phyloP scores from a whole-genome alignment of 2,888 invertebrate genomes.

The Platynereis dumerilii region DNA sequence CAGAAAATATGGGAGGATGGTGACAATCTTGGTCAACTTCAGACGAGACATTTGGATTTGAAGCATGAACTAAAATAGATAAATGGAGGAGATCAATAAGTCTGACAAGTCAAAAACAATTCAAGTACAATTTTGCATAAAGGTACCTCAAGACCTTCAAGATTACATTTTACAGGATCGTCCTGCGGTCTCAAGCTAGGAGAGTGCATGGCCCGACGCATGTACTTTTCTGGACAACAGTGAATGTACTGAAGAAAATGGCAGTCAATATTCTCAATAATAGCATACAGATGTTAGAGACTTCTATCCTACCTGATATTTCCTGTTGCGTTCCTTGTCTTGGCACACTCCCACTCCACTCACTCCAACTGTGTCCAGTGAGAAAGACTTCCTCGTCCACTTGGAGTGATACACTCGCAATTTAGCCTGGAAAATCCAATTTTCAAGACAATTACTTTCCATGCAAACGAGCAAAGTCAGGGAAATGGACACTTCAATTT shows the following conservation, averaged over 20 bases:
- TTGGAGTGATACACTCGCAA: conserved; percentile 63
- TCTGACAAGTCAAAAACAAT: background rate
- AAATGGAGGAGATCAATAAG: background rate
- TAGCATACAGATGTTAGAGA: background rate
- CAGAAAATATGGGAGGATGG: conserved; percentile 79
- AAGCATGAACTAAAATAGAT: conserved; percentile 69
- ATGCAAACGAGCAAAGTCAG: too few relatives aligned
- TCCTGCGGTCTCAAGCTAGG: too few relatives aligned
- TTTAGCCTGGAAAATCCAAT: conserved; percentile 53
- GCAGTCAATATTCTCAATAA: background rate
- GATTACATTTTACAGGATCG: too few relatives aligned
- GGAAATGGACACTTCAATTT: too few relatives aligned
- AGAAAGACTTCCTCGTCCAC: conserved; percentile 64
- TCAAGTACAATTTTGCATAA: background rate
- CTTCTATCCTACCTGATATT: conserved; percentile 68
- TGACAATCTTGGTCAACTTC: conserved; percentile 79
- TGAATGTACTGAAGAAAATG: too few relatives aligned
- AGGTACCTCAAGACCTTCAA: background rate
- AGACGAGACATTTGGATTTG: conserved; percentile 75
- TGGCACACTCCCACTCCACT: conserved; percentile 75
- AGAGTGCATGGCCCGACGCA: too few relatives aligned
- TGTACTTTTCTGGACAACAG: too few relatives aligned
- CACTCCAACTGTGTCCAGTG: conserved; percentile 74
- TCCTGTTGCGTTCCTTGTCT: conserved; percentile 73
- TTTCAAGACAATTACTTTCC: too few relatives aligned